A percentile compares a stretch with the other conserved stretches of the same genome.
These are phyloP conservation scores for Pandemis corylana DNA, from an alignment of 2,888 invertebrate species.

Conservation along the genomic window DNA sequence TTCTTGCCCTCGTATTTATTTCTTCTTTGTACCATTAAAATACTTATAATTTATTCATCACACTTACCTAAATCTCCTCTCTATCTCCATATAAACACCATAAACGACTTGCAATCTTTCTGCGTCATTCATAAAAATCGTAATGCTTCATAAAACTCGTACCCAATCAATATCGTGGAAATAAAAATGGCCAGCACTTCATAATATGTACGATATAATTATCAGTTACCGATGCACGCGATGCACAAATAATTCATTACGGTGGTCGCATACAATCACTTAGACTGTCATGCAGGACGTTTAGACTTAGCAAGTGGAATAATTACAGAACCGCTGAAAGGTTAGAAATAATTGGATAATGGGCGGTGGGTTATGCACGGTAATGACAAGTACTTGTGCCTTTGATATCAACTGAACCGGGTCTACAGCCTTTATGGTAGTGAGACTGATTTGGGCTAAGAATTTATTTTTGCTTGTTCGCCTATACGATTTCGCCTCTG, in stretches of 20 bases:
- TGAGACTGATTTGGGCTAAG: conserved; percentile 5
- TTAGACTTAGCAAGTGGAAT: conserved; percentile 73
- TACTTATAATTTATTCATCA: too few species aligned
- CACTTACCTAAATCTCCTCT: too few species aligned
- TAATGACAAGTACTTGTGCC: conserved; percentile 71
- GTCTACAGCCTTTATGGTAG: conserved; percentile 25
- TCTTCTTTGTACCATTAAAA: too few species aligned
- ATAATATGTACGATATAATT: conserved; percentile 69
- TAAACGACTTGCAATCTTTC: too few species aligned
- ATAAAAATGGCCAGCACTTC: conserved; percentile 56
- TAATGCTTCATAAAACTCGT: background rate
- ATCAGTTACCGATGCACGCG: conserved; percentile 70
- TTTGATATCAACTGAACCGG: conserved; percentile 46
- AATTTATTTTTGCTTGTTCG: too few species aligned
- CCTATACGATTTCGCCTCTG: too few species aligned
- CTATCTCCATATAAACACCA: too few species aligned
- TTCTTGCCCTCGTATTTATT: too few species aligned
- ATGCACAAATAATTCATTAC: conserved; percentile 82
- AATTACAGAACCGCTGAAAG: conserved; percentile 76
- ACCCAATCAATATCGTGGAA: conserved; percentile 27
- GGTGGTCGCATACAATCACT: conserved; percentile 77
- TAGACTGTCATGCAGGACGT: conserved; percentile 79
- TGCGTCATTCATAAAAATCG: too few species aligned
- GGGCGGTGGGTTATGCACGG: conserved; percentile 68
- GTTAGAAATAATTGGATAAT: conserved; percentile 85